A percentile compares a stretch with the other conserved stretches of the same genome.
Evolutionary conservation across 64 coral and sea anemone genomes (phyloP).

Genomic region (Montipora sp.): DNA sequence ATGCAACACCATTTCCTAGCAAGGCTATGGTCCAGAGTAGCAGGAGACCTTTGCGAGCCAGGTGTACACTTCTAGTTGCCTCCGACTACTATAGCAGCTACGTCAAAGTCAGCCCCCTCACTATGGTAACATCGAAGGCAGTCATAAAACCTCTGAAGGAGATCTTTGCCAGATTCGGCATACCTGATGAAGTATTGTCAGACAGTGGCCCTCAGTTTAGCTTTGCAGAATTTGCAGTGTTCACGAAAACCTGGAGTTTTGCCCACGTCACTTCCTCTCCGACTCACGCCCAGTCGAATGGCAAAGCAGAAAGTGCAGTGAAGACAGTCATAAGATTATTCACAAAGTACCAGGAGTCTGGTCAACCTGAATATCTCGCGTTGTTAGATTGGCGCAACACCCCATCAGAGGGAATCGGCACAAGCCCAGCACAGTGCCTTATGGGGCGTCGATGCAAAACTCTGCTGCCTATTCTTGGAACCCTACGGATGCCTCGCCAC

Average conservation of each 20-base stretch:
- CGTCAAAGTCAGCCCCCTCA: neutral
- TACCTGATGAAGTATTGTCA: slow-evolving; percentile 3
- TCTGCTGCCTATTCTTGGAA: neutral
- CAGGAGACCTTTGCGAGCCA: neutral
- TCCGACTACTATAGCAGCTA: slow-evolving; percentile 13
- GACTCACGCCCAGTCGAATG: neutral
- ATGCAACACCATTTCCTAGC: neutral
- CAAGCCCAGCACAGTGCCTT: neutral
- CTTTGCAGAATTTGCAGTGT: neutral
- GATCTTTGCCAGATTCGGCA: slow-evolving; percentile 18
- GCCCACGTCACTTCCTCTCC: neutral
- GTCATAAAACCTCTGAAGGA: neutral
- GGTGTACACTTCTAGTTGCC: slow-evolving; percentile 3
- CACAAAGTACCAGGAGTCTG: neutral
- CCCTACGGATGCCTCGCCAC: slow-evolving; percentile 1
- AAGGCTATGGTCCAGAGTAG: slow-evolving; percentile 19
- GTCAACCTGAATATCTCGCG: neutral
- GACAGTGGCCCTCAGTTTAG: neutral
- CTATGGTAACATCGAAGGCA: neutral
- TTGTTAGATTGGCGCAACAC: neutral
- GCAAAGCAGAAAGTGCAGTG: neutral
- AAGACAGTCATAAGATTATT: neutral
- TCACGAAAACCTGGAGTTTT: neutral
- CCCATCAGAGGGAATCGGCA: neutral
- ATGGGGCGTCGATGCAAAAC: neutral